Evolutionary conservation across 2,888 invertebrate genomes (phyloP).

Genomic region (Dysmachus trigonus): DNA sequence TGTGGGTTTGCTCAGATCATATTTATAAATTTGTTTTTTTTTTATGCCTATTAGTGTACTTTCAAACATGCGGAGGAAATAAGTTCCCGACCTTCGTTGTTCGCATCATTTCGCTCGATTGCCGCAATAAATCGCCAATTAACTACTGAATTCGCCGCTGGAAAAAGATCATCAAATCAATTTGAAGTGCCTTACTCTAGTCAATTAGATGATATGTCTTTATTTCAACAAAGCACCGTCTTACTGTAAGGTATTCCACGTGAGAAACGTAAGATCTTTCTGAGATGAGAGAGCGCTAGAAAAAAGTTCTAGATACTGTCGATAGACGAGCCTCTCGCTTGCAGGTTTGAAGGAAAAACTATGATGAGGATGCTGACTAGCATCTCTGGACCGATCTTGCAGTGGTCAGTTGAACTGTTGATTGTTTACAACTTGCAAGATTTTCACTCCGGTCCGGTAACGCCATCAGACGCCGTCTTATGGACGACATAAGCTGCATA

Average conservation of each 20-base stretch:
- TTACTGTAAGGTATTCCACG: not conserved
- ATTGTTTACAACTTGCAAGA: not conserved
- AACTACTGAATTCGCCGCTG: not conserved
- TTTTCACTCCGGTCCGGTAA: not conserved
- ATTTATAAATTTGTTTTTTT: not conserved
- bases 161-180: slow-evolving; percentile 25
- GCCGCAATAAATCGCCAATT: slow-evolving; percentile 17
- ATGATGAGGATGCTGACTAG: not conserved
- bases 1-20: not conserved
- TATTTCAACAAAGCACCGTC: not conserved
- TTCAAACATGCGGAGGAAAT: not conserved
- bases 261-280: not conserved
- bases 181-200: not conserved
- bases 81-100: not conserved
- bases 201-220: slow-evolving; percentile 1
- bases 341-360: not conserved
- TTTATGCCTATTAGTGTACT: not conserved
- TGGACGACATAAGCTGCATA: not conserved
- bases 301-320: not conserved
- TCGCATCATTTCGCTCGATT: slow-evolving; percentile 15
- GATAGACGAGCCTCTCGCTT: not conserved
- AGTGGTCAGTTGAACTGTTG: not conserved
- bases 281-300: not conserved
- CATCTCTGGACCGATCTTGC: not conserved
- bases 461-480: not conserved